Percentiles rank a stretch among this genome's conserved stretches.
Evolutionary conservation across 2,797 vertebrate genomes (phyloP).

Genomic region (Pempheris klunzingeri): DNA sequence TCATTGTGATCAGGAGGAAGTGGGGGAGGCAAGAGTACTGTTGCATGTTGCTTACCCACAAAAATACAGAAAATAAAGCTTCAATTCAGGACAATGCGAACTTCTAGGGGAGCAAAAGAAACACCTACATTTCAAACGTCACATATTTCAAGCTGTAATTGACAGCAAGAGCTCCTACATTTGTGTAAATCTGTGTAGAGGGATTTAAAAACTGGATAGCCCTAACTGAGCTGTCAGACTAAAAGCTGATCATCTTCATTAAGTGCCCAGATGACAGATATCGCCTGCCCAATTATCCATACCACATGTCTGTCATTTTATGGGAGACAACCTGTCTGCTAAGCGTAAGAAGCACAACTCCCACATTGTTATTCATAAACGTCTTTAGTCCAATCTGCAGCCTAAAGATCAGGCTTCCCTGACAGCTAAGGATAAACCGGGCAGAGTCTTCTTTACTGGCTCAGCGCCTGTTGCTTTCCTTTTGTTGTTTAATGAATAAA

Average conservation of each 20-base stretch:
- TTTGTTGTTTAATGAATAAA: slow-evolving; percentile 81
- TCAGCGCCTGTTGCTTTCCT: slow-evolving; percentile 64
- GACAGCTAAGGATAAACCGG: slow-evolving; percentile 46
- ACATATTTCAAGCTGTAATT: slow-evolving; percentile 35
- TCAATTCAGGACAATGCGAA: not conserved
- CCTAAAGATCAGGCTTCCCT: slow-evolving; percentile 53
- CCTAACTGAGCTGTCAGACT: slow-evolving; percentile 70
- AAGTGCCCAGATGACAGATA: slow-evolving; percentile 68
- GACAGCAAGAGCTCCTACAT: slow-evolving; percentile 26
- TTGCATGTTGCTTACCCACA: slow-evolving; percentile 8
- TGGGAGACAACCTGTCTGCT: slow-evolving; percentile 57
- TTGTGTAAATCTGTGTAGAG: slow-evolving; percentile 40
- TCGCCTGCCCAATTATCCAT: slow-evolving; percentile 70
- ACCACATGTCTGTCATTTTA: slow-evolving; percentile 64
- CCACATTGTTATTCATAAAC: slow-evolving; percentile 54
- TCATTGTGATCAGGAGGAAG: slow-evolving; percentile 35
- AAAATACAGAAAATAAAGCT: slow-evolving; percentile 6
- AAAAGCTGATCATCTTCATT: slow-evolving; percentile 74
- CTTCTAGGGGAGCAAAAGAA: slow-evolving; percentile 1
- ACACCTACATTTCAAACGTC: slow-evolving; percentile 14
- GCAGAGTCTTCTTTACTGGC: slow-evolving; percentile 41
- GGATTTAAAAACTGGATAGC: slow-evolving; percentile 13
- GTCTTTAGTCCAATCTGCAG: slow-evolving; percentile 53
- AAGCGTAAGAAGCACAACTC: slow-evolving; percentile 47
- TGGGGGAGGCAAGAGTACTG: not conserved